Conservation (phyloP, 53 echinoderm and acorn worm species). For the Luidia sarsii region DNA sequence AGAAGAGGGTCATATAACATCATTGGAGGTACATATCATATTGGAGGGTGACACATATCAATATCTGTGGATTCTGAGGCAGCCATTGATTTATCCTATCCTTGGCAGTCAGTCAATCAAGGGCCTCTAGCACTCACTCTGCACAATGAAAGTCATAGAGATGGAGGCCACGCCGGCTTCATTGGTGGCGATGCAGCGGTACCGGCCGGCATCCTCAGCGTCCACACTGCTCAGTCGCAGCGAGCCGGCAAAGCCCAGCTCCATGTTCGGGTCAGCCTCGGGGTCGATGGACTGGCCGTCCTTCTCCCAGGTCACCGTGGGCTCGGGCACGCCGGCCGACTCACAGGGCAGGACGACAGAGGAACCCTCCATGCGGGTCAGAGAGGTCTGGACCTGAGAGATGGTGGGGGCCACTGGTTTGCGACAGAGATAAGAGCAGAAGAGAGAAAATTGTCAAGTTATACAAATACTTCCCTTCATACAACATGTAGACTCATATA, state of each 20-base stretch:
- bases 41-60: background rate
- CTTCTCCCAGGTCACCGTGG: slow-evolving; percentile 85
- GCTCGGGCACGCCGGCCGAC: slow-evolving; percentile 78
- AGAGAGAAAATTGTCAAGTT: too few relatives aligned
- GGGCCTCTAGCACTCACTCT: slow-evolving; percentile 82
- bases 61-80: too few relatives aligned
- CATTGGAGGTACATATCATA: background rate
- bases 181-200: slow-evolving; percentile 79
- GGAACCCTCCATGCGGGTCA: slow-evolving; percentile 59
- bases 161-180: slow-evolving; percentile 72
- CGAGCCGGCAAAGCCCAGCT: slow-evolving; percentile 72
- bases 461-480: too few relatives aligned
- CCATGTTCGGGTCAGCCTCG: slow-evolving; percentile 43
- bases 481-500: too few relatives aligned
- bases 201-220: slow-evolving; percentile 60
- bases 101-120: too few relatives aligned
- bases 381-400: slow-evolving; percentile 61
- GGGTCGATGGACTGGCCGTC: slow-evolving; percentile 71
- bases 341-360: slow-evolving; percentile 87
- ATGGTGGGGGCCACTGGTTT: too few relatives aligned
- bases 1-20: too few relatives aligned
- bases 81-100: too few relatives aligned
- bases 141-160: slow-evolving; percentile 60
- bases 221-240: slow-evolving; percentile 62
- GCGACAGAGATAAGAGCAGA: too few relatives aligned